Base-by-base conservation (phyloP, 2,888 invertebrate species). In the Sialis fuliginosa region DNA sequence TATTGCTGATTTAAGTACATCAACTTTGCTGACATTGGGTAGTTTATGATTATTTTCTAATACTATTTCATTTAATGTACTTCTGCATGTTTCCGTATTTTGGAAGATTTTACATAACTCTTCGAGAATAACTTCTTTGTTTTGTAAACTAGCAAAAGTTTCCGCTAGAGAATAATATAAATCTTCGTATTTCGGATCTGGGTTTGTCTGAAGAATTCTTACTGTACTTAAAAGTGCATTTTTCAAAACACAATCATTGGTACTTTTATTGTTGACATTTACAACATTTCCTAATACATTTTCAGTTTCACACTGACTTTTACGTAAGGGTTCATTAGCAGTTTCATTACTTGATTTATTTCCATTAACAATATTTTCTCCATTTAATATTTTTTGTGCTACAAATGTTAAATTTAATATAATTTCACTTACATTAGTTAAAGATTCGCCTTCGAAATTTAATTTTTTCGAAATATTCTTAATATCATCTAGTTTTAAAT, bases 1-100 rank as follows among this genome's bases (percentile, higher is more conserved):
- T 0, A 76, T 60, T 2, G 75, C 73, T 41, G 75, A 71, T 61
- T 70, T 75, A 3, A 81, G 64, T 34, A 77, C 66, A 52, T 79
- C 76, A 5, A 79, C 67, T 62, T 81, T 79, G 10, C 73, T 76
- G 55, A 72, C 70, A 33, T 42, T 42, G 2, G 69, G 67, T 1
- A 69, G 61, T 52, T 69, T 66, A 53, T 71, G 63, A 52, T 69
- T 54, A 57, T 70, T 67, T 66, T 71, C 66, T 65, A 71, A 61
- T 57, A 42, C 10, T 9, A 42, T 42, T 42, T 22, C 10, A n/a
- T 42, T 32, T 49, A 60, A 62, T n/a, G 63, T 54, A 51, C 64
- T 63, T 39, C 60, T 58, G 35, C 65, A 54, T 48, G 64, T 63
- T 5, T 57, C 48, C 3, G 60, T 57, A 1, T 63, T 64, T 42